Conservation (phyloP, 2,797 vertebrate species). For the Protonibea diacanthus region DNA sequence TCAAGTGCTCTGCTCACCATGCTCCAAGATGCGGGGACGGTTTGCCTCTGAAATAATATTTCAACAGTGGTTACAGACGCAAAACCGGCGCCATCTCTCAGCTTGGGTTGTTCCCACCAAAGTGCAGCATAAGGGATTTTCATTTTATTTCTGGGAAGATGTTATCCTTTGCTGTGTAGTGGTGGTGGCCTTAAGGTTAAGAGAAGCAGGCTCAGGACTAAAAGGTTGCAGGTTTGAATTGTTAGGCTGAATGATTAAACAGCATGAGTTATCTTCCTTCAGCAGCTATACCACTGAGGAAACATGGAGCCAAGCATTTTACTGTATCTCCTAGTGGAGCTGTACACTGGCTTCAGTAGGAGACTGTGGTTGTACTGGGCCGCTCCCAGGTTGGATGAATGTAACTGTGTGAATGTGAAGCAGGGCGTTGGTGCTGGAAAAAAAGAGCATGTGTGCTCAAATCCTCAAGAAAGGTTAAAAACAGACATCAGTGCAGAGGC, state of each 20-base stretch:
- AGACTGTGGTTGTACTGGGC: slow-evolving; percentile 55
- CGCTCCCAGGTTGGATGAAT: slow-evolving; percentile 51
- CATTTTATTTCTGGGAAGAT: slow-evolving; percentile 79
- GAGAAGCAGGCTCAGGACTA: slow-evolving; percentile 41
- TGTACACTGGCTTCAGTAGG: slow-evolving; percentile 34
- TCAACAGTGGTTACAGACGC: slow-evolving; percentile 82
- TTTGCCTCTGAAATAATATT: slow-evolving; percentile 86
- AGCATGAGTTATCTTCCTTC: slow-evolving; percentile 5
- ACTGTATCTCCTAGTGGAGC: slow-evolving; percentile 34
- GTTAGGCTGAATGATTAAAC: slow-evolving; percentile 23
- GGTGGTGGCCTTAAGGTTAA: slow-evolving; percentile 64
- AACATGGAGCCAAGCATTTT: slow-evolving; percentile 49
- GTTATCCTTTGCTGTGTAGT: slow-evolving; percentile 71
- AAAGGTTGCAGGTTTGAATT: slow-evolving; percentile 59
- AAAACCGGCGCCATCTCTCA: slow-evolving; percentile 80
- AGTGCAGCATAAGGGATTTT: slow-evolving; percentile 81
- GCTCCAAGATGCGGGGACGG: slow-evolving; percentile 74
- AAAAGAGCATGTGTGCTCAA: slow-evolving; percentile 38
- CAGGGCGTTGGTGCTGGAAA: slow-evolving; percentile 52
- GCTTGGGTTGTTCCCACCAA: slow-evolving; percentile 83
- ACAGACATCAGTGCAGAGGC: slow-evolving; percentile 51
- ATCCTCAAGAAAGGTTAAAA: slow-evolving; percentile 50
- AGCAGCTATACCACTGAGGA: slow-evolving; percentile 15
- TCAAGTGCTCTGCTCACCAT: slow-evolving; percentile 56
- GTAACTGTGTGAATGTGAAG: slow-evolving; percentile 44